Conservation (phyloP, 2,113 vertebrate genomes). For the Lasiurus borealis region DNA sequence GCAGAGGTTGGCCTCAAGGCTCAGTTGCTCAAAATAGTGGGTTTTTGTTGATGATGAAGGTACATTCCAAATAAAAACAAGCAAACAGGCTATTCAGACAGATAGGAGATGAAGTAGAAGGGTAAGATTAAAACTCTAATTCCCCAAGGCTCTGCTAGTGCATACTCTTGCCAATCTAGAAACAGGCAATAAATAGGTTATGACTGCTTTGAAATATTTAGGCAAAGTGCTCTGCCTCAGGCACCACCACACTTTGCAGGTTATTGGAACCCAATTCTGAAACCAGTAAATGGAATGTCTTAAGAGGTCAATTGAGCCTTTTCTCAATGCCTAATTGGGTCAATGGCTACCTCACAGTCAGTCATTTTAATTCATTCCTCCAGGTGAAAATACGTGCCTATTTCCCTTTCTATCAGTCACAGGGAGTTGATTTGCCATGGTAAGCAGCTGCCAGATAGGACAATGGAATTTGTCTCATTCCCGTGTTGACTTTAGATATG, state of each 20-base stretch:
- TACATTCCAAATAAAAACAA: neutral
- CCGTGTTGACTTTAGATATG: slow-evolving; percentile 11
- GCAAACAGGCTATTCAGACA: neutral
- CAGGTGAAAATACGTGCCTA: neutral
- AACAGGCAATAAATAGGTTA: neutral
- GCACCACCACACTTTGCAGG: neutral
- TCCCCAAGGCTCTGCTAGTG: neutral
- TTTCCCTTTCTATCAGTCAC: slow-evolving; percentile 22
- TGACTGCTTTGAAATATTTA: slow-evolving; percentile 29
- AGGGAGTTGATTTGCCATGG: slow-evolving; percentile 6
- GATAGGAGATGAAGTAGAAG: neutral
- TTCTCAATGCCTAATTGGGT: neutral
- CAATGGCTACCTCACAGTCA: neutral
- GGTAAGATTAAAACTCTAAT: neutral
- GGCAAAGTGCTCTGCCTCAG: neutral
- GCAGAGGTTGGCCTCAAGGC: neutral
- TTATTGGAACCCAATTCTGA: neutral
- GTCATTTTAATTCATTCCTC: slow-evolving; percentile 34
- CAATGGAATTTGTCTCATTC: slow-evolving; percentile 60
- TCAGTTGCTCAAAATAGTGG: neutral
- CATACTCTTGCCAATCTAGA: neutral
- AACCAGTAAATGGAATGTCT: neutral
- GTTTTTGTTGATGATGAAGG: neutral
- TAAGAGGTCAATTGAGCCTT: neutral
- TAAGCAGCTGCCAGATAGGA: slow-evolving; percentile 38